Conservation (phyloP, 2,113 vertebrate genomes). For the Numida meleagris region DNA sequence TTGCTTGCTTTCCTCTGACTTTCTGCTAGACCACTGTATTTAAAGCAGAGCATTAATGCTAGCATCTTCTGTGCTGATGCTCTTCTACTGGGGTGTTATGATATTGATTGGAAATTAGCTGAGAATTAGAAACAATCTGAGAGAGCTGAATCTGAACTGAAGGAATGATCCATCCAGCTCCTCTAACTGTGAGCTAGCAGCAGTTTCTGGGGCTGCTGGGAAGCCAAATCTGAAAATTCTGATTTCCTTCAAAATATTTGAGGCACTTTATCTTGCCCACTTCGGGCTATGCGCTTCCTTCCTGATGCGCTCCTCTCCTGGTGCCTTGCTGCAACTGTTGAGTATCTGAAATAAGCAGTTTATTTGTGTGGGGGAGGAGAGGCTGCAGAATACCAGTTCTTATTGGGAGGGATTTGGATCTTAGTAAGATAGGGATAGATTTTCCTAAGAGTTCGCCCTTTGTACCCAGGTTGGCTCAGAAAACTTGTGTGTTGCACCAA, state of each 20-base stretch:
- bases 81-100: not conserved
- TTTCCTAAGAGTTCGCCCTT: not conserved
- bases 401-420: not conserved
- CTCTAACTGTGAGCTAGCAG: not conserved
- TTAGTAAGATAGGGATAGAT: not conserved
- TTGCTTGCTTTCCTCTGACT: not conserved
- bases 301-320: not conserved
- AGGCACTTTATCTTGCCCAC: not conserved
- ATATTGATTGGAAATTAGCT: not conserved
- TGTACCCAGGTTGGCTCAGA: fast-evolving
- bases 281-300: not conserved
- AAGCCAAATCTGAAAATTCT: not conserved
- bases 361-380: not conserved
- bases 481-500: not conserved
- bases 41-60: not conserved
- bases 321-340: not conserved
- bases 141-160: not conserved
- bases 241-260: not conserved
- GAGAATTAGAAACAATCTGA: not conserved
- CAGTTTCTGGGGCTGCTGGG: not conserved
- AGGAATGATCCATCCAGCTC: fast-evolving
- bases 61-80: not conserved
- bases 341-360: not conserved
- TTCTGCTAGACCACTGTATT: not conserved
- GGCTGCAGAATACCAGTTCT: not conserved